These are phyloP conservation scores for Oreamnos americanus DNA, from an alignment of 2,113 vertebrate species.

Conservation along the genomic window DNA sequence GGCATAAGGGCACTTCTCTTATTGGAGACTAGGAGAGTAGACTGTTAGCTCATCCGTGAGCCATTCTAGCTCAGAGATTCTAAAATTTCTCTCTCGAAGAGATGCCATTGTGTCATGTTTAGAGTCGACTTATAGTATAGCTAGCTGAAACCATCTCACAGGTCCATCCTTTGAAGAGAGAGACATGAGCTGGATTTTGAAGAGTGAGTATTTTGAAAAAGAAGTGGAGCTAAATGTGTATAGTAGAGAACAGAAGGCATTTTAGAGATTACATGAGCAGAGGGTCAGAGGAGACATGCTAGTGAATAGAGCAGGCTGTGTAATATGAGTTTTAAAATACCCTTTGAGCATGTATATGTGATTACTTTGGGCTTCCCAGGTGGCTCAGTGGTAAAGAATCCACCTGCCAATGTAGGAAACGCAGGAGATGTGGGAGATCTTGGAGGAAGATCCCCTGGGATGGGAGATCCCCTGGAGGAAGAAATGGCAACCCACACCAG, in stretches of 20 bases:
- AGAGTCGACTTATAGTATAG: not conserved
- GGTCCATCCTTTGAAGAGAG: not conserved
- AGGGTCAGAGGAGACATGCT: not conserved
- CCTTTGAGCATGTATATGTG: not conserved
- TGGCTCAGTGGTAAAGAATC: not conserved
- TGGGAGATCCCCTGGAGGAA: not conserved
- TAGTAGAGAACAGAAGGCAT: not conserved
- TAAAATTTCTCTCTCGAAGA: not conserved
- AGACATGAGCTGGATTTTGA: not conserved
- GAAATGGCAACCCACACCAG: not conserved
- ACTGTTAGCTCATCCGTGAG: not conserved
- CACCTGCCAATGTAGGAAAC: not conserved
- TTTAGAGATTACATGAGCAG: not conserved
- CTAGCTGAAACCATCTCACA: not conserved
- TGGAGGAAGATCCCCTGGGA: not conserved
- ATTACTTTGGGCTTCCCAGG: not conserved
- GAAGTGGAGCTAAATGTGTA: not conserved
- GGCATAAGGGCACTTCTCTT: not conserved
- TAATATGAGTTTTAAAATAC: conserved; percentile 21
- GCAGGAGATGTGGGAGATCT: not conserved
- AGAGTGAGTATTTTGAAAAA: conserved; percentile 5
- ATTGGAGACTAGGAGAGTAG: not conserved
- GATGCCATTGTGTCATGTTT: not conserved
- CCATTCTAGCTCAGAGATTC: not conserved
- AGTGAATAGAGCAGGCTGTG: not conserved